Percentiles rank a stretch among this genome's conserved stretches.
These are phyloP conservation scores for Electrona antarctica DNA, from an alignment of 2,113 vertebrate species.

Conservation along the genomic window DNA sequence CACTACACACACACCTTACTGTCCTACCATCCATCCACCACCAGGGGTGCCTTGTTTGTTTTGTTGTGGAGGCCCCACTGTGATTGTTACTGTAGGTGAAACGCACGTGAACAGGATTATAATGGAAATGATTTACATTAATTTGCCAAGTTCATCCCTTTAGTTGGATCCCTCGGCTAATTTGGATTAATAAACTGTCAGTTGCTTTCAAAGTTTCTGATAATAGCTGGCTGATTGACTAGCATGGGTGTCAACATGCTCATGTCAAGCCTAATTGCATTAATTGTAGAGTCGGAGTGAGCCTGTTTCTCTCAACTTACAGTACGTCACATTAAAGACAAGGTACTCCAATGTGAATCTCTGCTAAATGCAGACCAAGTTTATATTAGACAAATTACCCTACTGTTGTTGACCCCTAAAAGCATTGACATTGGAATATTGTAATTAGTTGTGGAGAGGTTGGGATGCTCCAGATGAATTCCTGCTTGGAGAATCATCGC, in stretches of 20 bases:
- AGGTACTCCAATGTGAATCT: constrained; percentile 33
- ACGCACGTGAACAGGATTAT: constrained; percentile 69
- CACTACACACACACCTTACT: neutral
- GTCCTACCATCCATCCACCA: constrained; percentile 1
- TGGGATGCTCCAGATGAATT: constrained; percentile 56
- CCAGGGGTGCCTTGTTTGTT: neutral
- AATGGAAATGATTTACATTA: constrained; percentile 68
- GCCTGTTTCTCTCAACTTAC: constrained; percentile 33
- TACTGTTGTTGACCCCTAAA: constrained; percentile 24
- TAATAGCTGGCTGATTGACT: constrained; percentile 71
- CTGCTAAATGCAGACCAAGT: constrained; percentile 25
- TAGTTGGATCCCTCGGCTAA: constrained; percentile 72
- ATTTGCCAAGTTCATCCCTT: constrained; percentile 75
- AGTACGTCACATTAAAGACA: constrained; percentile 51
- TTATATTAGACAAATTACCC: constrained; percentile 25
- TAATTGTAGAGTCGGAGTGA: constrained; percentile 52
- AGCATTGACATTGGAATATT: constrained; percentile 55
- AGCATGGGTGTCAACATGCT: constrained; percentile 73
- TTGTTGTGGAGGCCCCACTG: constrained; percentile 40
- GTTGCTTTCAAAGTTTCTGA: constrained; percentile 50
- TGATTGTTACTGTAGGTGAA: constrained; percentile 62
- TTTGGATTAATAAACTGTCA: constrained; percentile 76
- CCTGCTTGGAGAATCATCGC: constrained; percentile 47
- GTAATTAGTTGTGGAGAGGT: constrained; percentile 30
- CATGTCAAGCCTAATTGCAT: constrained; percentile 73